Evolutionary conservation across 92 coral and sea anemone genomes (phyloP).

Genomic region (Montipora capitata): DNA sequence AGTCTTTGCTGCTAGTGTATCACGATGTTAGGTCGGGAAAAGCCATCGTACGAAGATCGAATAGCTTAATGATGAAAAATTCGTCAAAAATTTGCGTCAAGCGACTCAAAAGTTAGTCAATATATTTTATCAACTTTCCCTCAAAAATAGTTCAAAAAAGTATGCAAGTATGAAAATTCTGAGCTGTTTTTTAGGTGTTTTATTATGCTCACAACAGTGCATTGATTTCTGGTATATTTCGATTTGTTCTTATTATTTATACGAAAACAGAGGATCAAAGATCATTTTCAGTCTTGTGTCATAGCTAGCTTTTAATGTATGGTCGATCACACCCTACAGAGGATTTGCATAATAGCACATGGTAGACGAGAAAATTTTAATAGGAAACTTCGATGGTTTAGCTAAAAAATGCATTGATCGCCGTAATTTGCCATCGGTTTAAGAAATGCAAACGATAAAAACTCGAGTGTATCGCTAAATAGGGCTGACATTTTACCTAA

Average conservation of each 20-base stretch:
- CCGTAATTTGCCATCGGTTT: background rate
- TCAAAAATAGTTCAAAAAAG: too few species aligned
- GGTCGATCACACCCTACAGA: constrained; percentile 36
- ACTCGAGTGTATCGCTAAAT: background rate
- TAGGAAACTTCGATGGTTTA: background rate
- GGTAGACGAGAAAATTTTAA: background rate
- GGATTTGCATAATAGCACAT: constrained; percentile 17
- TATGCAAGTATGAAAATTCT: too few species aligned
- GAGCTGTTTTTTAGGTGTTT: background rate
- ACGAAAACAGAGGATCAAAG: background rate
- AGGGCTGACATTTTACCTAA: background rate
- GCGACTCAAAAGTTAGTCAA: too few species aligned
- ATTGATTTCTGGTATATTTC: background rate
- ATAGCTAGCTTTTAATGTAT: background rate
- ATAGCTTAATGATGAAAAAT: too few species aligned
- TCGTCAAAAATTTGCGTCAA: too few species aligned
- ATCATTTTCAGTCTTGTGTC: background rate
- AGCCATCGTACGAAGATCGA: too few species aligned
- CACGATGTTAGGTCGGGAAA: too few species aligned
- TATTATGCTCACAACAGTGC: too few species aligned
- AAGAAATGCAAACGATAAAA: background rate
- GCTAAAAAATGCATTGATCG: background rate
- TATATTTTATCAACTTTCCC: too few species aligned
- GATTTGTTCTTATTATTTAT: background rate
- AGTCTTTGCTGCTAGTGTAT: too few species aligned